Evolutionary conservation across 2,797 vertebrate genomes (phyloP), one percentile per base, ranked within the genome.

Genomic region (Gymnothorax reevesii): DNA sequence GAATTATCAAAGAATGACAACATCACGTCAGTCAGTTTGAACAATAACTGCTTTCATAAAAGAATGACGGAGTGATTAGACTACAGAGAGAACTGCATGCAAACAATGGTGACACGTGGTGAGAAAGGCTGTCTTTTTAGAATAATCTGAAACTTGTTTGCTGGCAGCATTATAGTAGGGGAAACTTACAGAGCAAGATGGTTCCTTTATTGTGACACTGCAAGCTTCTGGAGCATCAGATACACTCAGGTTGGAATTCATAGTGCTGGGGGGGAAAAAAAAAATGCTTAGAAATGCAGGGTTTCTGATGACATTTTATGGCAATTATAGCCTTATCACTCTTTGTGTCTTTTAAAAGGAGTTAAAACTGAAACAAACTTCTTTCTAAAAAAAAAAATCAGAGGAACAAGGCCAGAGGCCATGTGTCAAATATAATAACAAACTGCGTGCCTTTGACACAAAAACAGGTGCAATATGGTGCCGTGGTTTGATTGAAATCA

Each of bases 141-240:
- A 77, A 49, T 77, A 49, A 49, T 15, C 20, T 17, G 33, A 20
- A 77, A 49, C 15, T 49, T 77, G 17, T 77, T 13, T 15, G 15
- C 49, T 5, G 12, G 17, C 9, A 80, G 52, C n/a, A 79, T 79
- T 15, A 52, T 22, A 54, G 20, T 17, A 71, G 9, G 83, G 83
- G 77, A 20, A 69, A 82, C 92, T 94, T 86, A 96, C 96, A 89
- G 92, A 94, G 20, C 96, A 96, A 12, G 92, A 88, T 0, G 12
- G 87, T 55, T 91, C 87, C 10, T 95, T 90, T 0, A 95, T 89
- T 54, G 90, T 92, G 88, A 96, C 86, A 83, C 93, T 95, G 4
- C 96, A 96, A 20, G 93, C 89, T 2, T 95, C 95, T 57, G 89
- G 83, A 82, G 90, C 75, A 69, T 89, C 92, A 57, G 80, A 25